Evolutionary conservation across 2,113 vertebrate genomes (phyloP).

Genomic region (Aptenodytes forsteri): DNA sequence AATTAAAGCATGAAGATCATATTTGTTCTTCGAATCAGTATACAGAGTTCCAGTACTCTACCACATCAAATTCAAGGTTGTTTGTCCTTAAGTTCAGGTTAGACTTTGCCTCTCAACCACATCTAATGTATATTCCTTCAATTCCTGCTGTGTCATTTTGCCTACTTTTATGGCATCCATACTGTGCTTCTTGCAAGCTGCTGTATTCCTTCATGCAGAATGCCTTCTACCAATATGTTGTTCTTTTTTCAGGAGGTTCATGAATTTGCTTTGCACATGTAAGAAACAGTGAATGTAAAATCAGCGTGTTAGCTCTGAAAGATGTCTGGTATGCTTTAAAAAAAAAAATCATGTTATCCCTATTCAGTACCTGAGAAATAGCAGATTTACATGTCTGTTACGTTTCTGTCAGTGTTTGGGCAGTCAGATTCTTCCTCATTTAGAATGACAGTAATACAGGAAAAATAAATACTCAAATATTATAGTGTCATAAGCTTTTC

Average conservation of each 20-base stretch:
- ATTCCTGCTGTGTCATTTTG: not conserved
- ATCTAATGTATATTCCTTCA: not conserved
- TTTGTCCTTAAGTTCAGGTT: not conserved
- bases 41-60: not conserved
- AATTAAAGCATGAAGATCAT: not conserved
- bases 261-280: not conserved
- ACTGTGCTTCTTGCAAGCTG: not conserved
- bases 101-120: not conserved
- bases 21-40: not conserved
- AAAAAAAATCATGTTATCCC: not conserved
- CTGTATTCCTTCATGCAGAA: not conserved
- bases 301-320: not conserved
- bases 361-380: not conserved
- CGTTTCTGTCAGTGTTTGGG: fast-evolving
- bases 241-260: not conserved
- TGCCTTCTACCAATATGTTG: not conserved
- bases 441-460: not conserved
- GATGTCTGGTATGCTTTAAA: not conserved
- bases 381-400: not conserved
- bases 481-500: not conserved
- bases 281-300: not conserved
- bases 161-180: not conserved
- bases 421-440: not conserved
- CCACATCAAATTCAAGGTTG: not conserved
- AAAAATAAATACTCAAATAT: not conserved